A percentile compares a stretch with the other conserved stretches of the same genome.
Conservation (phyloP, 2,797 vertebrate species). For the Rhyacichthys aspro region DNA sequence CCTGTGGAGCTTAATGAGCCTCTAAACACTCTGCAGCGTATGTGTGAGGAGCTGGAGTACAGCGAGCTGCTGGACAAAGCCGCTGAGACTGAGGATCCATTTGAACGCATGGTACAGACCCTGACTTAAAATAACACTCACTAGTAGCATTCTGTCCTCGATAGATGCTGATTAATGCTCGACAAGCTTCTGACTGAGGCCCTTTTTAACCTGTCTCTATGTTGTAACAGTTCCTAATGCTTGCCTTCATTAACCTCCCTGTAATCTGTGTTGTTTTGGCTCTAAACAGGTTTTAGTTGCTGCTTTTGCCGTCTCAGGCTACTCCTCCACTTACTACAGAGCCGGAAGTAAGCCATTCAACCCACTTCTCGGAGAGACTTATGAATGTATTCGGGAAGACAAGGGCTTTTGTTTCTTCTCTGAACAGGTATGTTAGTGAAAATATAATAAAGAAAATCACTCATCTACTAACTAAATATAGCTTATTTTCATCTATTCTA, state of each 20-base stretch:
- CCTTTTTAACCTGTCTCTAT: not conserved
- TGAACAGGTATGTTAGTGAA: slow-evolving; percentile 86
- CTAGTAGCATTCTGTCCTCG: slow-evolving; percentile 14
- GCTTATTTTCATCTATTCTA: too few relatives aligned
- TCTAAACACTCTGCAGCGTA: slow-evolving; percentile 97
- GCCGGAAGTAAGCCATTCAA: slow-evolving; percentile 99
- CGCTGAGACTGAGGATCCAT: slow-evolving; percentile 91
- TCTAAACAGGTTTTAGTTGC: slow-evolving; percentile 90
- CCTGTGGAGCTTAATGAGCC: slow-evolving; percentile 98
- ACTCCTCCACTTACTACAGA: slow-evolving; percentile 97
- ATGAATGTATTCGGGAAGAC: slow-evolving; percentile 98
- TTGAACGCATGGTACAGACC: slow-evolving; percentile 93
- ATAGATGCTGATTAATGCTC: slow-evolving; percentile 1
- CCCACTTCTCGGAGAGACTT: slow-evolving; percentile 96
- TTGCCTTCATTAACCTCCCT: slow-evolving; percentile 11
- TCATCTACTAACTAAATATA: too few relatives aligned
- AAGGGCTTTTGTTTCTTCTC: slow-evolving; percentile 98
- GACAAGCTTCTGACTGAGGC: not conserved
- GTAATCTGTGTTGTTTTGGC: slow-evolving; percentile 15
- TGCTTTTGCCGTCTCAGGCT: slow-evolving; percentile 97
- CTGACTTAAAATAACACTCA: not conserved
- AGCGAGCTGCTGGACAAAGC: slow-evolving; percentile 98
- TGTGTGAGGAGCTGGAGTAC: slow-evolving; percentile 98
- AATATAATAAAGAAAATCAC: too few relatives aligned
- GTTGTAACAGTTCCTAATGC: slow-evolving; percentile 32